These are phyloP conservation scores for Teleopsis dalmanni DNA, from an alignment of 1,140 invertebrate species.

Conservation along the genomic window DNA sequence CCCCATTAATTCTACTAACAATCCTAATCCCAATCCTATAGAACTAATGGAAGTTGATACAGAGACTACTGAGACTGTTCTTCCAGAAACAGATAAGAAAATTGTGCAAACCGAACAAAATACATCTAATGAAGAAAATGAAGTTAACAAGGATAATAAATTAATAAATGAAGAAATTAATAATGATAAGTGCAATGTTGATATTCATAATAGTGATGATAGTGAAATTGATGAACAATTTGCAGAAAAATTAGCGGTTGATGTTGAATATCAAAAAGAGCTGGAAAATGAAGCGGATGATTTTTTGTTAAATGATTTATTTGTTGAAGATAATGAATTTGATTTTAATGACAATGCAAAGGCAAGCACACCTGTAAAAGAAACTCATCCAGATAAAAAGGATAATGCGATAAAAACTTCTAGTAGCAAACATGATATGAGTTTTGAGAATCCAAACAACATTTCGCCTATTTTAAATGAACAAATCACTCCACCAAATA, in stretches of 20 bases:
- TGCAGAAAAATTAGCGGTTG: not conserved
- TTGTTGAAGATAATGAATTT: not conserved
- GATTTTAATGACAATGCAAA: not conserved
- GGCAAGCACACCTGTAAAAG: constrained; percentile 2
- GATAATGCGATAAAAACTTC: no score
- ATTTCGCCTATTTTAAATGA: no score
- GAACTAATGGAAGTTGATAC: constrained; percentile 11
- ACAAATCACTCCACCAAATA: no score
- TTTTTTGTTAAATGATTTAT: not conserved
- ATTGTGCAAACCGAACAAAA: not conserved
- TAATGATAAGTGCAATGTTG: no score
- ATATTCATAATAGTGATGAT: not conserved
- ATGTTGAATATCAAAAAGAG: not conserved
- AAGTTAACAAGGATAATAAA: not conserved
- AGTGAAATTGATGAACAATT: not conserved
- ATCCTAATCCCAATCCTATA: constrained; percentile 17
- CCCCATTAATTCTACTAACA: constrained; percentile 22
- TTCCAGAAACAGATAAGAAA: not conserved
- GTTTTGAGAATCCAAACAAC: no score
- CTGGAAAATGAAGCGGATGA: not conserved
- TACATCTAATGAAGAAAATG: not conserved
- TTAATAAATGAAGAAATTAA: no score
- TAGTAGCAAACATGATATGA: no score
- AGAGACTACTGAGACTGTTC: not conserved
- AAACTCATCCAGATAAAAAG: no score